Percentiles rank a stretch among this genome's conserved stretches.
phyloP scores from a whole-genome alignment of 1,140 invertebrate species.

The Diuraphis noxia region DNA sequence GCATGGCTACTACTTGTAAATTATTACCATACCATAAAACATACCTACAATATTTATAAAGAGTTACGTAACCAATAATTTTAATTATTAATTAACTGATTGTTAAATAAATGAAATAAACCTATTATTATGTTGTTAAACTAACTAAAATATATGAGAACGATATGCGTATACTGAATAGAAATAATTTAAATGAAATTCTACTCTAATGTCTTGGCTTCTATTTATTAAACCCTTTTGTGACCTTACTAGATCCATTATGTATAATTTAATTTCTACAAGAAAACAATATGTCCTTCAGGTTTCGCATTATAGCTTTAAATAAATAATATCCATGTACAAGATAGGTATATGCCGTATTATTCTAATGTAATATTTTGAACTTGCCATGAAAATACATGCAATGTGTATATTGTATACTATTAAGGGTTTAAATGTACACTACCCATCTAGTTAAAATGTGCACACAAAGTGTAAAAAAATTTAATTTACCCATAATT shows the following conservation, averaged over 20 bases:
- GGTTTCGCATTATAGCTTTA: not conserved
- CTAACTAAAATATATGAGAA: not conserved
- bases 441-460: not conserved
- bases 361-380: not conserved
- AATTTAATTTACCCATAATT: not conserved
- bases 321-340: not conserved
- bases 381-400: not conserved
- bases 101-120: not conserved
- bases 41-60: not conserved
- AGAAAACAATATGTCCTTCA: not conserved
- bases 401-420: not conserved
- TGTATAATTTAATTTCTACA: not conserved
- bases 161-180: not conserved
- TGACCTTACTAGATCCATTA: not conserved
- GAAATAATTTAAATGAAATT: not conserved
- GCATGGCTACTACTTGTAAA: not conserved
- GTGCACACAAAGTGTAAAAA: not conserved
- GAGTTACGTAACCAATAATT: not conserved
- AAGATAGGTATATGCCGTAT: not conserved
- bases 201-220: not conserved
- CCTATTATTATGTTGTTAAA: conserved; percentile 5
- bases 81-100: not conserved
- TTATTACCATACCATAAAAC: not conserved
- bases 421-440: not conserved
- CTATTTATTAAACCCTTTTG: conserved; percentile 1